Evolutionary conservation across 2,113 vertebrate species (phyloP).

Genomic region (Laticauda colubrina): DNA sequence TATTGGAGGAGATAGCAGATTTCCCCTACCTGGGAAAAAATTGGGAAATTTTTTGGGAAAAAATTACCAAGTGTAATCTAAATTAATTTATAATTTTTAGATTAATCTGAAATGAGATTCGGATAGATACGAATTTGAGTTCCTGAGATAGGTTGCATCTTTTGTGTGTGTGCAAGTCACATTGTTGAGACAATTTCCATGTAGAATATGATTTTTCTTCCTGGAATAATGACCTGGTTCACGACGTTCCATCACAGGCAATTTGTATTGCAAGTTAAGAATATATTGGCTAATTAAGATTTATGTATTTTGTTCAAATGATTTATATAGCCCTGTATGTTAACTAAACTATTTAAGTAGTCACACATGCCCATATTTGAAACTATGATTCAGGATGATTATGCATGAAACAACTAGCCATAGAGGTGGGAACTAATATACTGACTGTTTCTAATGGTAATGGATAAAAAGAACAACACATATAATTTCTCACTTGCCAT

Average conservation of each 20-base stretch:
- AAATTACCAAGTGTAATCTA: not conserved
- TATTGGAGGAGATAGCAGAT: not conserved
- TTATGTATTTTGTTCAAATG: not conserved
- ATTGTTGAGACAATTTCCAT: not conserved
- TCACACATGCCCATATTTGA: not conserved
- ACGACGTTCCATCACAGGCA: not conserved
- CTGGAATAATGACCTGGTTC: not conserved
- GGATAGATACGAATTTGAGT: not conserved
- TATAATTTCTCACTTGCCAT: slow-evolving; percentile 10
- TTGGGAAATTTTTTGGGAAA: not conserved
- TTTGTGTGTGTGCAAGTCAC: not conserved
- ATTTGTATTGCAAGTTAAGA: not conserved
- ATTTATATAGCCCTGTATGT: not conserved
- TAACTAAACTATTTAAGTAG: not conserved
- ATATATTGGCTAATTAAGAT: not conserved
- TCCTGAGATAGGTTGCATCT: not conserved
- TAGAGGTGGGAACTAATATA: not conserved
- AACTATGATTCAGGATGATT: not conserved
- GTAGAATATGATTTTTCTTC: not conserved
- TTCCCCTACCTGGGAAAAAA: no score
- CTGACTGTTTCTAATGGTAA: not conserved
- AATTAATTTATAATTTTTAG: not conserved
- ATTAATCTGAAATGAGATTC: not conserved
- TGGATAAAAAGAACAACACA: not conserved
- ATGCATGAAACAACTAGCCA: not conserved